Evolutionary conservation across 2,888 invertebrate species (phyloP), one percentile per base, ranked within the genome.

Genomic region (Drosophila acutilabella): DNA sequence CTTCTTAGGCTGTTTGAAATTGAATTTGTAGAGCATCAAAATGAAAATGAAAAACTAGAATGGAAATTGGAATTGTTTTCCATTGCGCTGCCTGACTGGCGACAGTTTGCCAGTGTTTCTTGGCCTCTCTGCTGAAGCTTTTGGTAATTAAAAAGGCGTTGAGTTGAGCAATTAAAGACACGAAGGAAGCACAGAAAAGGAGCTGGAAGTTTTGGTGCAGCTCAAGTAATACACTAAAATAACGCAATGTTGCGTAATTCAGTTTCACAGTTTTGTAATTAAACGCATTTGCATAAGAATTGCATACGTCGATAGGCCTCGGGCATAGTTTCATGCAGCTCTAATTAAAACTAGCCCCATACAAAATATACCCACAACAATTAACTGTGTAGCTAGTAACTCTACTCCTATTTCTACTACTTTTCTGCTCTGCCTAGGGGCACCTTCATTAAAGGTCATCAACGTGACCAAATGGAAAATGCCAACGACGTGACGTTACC

Each of bases 181-280:
- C 89, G 85, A 84, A 18, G 8, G 54, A 50, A 62, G 50, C 41
- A 14, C 33, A 8, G n/a, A 41, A 36, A 36, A 13, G 4, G 36
- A 36, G 36, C 1, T 11, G 3, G 13, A 1, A 36, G 36, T 13
- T 13, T 13, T 65, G n/a, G 38, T 13, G 51, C 33, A 50, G 18
- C 18, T 14, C 54, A 69, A 59, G 48, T 83, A 88, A 83, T 81
- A 69, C 73, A 76, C 73, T 60, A 71, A 83, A 84, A 84, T 68
- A 89, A 89, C 89, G 85, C 84, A 89, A 87, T 81, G 88, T 79
- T 81, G 81, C 88, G 78, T 83, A 85, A 87, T 79, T 74, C 81
- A 77, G 81, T 81, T 90, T 89, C 90, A 88, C 89, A 90, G 90
- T 90, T 90, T 91, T 88, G 91, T 91, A 90, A 90, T 91, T 90